Base-by-base conservation (phyloP, 2,888 invertebrate species). In the Lysandra bellargus region DNA sequence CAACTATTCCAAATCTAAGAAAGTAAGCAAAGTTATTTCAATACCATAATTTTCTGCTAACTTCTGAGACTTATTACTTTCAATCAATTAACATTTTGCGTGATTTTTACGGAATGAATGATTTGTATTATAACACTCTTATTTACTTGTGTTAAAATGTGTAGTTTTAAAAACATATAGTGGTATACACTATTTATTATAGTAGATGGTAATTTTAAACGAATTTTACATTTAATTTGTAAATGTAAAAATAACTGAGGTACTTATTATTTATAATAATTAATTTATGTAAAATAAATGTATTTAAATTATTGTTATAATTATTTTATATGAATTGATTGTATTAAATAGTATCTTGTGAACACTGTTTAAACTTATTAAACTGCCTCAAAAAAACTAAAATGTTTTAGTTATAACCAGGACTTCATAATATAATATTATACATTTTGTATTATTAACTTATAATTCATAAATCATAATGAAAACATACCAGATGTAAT, bases 311-410 rank as follows among this genome's bases (percentile, higher is more conserved):
- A 23, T 61, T 69, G 30, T 69, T 69, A 33, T 64, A 64, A 33
- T 12, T 64, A 64, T 64, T 64, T 64, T 64, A 64, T 69, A 69
- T 69, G 33, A 33, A 69, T 69, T 33, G 30, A 69, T 69, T 69
- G 69, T 33, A 69, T 33, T 69, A 69, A 69, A 69, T 30, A 33
- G 69, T 69, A 69, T 33, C 69, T 33, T 33, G 14, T 69, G 12
- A 61, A 61, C 53, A 53, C 53, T 53, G 9, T 53, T 12, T 53
- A 40, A 40, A 40, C 40, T 40, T 1, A 40, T 40, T 53, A 53
- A 53, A 53, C 14, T 53, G 40, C 12, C 53, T 9, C 53, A 53
- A 53, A 53, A 53, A 12, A 12, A 6, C 6, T 9, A 49, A 49
- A 49, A 49, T 49, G 49, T 49, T 49, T 49, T 49, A 49, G 9